A percentile compares a stretch with the other conserved stretches of the same genome.
Conservation (phyloP, 2,797 vertebrate genomes). For the Bradypus variegatus region DNA sequence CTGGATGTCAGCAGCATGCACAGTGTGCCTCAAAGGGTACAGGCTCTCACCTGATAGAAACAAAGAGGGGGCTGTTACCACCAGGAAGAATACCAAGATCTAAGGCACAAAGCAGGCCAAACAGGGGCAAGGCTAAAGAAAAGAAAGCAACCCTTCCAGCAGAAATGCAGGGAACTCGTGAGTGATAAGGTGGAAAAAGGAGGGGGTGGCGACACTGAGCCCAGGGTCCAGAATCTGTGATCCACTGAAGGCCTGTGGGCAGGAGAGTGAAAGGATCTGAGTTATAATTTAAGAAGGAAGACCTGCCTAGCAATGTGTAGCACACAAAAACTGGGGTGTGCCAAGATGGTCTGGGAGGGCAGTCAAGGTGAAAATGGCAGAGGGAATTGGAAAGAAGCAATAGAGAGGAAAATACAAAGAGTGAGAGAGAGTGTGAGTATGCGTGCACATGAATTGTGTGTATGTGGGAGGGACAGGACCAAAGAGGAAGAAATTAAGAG, state of each 20-base stretch:
- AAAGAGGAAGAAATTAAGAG: not conserved
- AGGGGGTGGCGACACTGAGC: not conserved
- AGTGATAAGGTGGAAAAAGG: not conserved
- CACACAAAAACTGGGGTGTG: not conserved
- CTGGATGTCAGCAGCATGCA: not conserved
- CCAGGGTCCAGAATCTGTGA: not conserved
- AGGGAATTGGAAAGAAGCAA: not conserved
- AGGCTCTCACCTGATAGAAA: not conserved
- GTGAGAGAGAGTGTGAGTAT: not conserved
- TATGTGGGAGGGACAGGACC: not conserved
- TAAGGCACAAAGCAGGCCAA: not conserved
- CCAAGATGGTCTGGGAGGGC: not conserved
- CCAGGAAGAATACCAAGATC: not conserved
- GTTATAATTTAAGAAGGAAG: not conserved
- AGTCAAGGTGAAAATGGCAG: not conserved
- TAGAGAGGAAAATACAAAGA: not conserved
- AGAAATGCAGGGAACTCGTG: not conserved
- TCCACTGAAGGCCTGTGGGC: not conserved
- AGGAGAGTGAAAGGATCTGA: not conserved
- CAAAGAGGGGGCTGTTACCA: not conserved
- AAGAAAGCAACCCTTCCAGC: not conserved
- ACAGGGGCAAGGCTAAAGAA: not conserved
- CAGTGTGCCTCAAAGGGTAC: not conserved
- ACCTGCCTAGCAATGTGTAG: not conserved
- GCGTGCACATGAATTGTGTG: fast-evolving